Evolutionary conservation across 2,797 vertebrate species (phyloP).

Genomic region (Xerus rutilus): DNA sequence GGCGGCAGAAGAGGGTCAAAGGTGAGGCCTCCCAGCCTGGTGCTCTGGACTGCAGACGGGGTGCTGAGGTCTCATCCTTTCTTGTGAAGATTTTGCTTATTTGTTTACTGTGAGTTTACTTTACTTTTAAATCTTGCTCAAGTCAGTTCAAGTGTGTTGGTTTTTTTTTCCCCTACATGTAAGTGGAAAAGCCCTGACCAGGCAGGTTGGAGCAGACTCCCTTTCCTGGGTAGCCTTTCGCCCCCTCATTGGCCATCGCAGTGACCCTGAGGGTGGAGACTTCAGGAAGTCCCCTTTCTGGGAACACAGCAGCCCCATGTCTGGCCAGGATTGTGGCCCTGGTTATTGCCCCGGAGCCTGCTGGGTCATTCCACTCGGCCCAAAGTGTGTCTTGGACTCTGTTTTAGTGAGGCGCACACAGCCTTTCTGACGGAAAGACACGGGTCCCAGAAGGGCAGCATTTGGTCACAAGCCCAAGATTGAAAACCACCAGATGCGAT

Average conservation of each 20-base stretch:
- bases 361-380: fast-evolving
- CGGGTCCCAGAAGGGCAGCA: background rate
- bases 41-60: fast-evolving
- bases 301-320: background rate
- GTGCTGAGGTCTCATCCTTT: background rate
- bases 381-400: fast-evolving
- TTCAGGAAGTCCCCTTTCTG: too few relatives aligned
- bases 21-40: fast-evolving
- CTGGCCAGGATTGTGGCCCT: background rate
- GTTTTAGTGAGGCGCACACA: background rate
- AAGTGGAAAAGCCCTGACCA: background rate
- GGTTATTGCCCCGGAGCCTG: background rate
- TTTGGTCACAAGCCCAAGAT: background rate
- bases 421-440: background rate
- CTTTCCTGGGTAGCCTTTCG: background rate
- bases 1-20: too few relatives aligned
- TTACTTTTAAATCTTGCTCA: background rate
- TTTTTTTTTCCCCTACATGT: background rate
- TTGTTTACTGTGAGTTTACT: background rate
- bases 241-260: background rate
- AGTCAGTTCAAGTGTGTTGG: too few relatives aligned
- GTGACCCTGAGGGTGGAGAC: background rate
- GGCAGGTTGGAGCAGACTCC: background rate
- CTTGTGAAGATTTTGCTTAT: background rate
- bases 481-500: background rate